phyloP scores from a whole-genome alignment of 2,797 vertebrate genomes.

The Glossophaga mutica region DNA sequence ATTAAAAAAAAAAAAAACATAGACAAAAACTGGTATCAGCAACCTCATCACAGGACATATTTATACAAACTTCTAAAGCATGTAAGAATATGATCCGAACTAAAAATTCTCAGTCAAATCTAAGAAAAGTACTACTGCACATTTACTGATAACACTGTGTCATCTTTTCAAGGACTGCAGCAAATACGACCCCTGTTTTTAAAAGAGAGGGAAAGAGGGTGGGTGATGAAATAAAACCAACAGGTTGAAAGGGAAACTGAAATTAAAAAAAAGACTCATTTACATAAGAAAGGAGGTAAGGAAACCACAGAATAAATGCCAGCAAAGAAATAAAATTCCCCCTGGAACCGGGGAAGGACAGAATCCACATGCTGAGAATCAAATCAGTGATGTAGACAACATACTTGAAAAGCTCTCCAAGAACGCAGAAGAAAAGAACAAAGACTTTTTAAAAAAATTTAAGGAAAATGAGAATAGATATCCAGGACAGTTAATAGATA shows the following conservation, averaged over 20 bases:
- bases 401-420: not conserved
- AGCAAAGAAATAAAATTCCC: not conserved
- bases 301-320: not conserved
- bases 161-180: not conserved
- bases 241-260: not conserved
- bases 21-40: not conserved
- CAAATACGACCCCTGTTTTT: not conserved
- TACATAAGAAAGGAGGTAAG: conserved; percentile 11
- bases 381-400: not conserved
- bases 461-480: not conserved
- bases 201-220: not conserved
- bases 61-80: not conserved
- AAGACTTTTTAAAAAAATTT: not conserved
- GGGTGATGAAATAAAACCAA: not conserved
- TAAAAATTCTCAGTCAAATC: not conserved
- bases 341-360: not conserved
- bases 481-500: not conserved
- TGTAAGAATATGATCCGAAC: not conserved
- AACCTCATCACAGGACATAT: not conserved
- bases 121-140: not conserved
- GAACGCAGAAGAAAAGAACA: not conserved
- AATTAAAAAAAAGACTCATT: not conserved
- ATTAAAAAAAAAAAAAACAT: not conserved
- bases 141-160: not conserved
- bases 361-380: not conserved